Evolutionary conservation across 2,113 vertebrate genomes (phyloP), one percentile per base, ranked within the genome.

Genomic region (Camelus bactrianus): DNA sequence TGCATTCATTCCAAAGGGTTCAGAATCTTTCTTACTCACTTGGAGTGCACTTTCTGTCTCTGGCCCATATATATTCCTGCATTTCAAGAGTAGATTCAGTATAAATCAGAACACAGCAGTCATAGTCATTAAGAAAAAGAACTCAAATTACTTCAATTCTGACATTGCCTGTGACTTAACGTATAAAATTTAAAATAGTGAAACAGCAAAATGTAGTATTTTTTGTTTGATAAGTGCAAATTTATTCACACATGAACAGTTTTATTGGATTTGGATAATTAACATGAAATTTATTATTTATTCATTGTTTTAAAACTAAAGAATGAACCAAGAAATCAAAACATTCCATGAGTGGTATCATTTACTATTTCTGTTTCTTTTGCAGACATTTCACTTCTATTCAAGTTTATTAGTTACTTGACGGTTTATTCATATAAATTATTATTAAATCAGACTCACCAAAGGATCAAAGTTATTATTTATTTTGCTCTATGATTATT

Each of bases 231-330:
- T n/a, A 75, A 70, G 30, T 75, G 22, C 5, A 64, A 64, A 56
- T 76, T 50, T 70, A 86, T 54, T 90, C 80, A 54, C 19, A 48
- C 7, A 19, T 35, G 5, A 92, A 60, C 6, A n/a, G 65, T 76
- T 89, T 83, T 62, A 67, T 6, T 73, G 28, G 26, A 91, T 79
- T 86, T 76, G 10, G 56, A 38, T 54, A 30, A 82, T 91, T 81
- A 76, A 58, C 10, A 56, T 38, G 13, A 77, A 86, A 56, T 79
- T 35, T 52, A 80, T 75, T 93, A 89, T 94, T 79, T 32, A 52
- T 89, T 83, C 42, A 24, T 83, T 70, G 50, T 90, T 93, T 93
- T 95, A 28, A 67, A 91, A 73, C 52, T 65, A 92, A 93, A 38
- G 35, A 84, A 81, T 86, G 70, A 92, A 64, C 69, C 20, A 94